Evolutionary conservation across 1,140 invertebrate species (phyloP).

Genomic region (Riptortus pedestris): DNA sequence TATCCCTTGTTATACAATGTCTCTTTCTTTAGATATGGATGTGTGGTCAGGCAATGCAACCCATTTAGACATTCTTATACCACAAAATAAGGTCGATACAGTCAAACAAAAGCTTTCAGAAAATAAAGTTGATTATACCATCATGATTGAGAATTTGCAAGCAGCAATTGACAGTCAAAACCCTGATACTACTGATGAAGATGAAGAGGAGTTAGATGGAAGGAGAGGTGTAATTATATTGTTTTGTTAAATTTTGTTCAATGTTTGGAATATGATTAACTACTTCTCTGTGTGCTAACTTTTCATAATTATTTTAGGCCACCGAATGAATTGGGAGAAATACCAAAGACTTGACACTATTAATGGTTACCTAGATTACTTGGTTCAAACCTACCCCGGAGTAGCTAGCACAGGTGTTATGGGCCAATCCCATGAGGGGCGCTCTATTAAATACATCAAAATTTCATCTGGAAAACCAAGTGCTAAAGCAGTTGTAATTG

Average conservation of each 20-base stretch:
- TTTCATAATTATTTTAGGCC: too few relatives aligned
- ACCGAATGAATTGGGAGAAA: conserved; percentile 68
- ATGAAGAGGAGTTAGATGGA: conserved; percentile 53
- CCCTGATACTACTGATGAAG: conserved; percentile 47
- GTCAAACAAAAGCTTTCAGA: conserved; percentile 34
- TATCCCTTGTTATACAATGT: too few relatives aligned
- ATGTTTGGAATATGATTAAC: too few relatives aligned
- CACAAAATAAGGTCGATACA: conserved; percentile 25
- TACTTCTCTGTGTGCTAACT: too few relatives aligned
- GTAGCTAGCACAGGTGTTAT: conserved; percentile 57
- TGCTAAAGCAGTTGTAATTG: conserved; percentile 45
- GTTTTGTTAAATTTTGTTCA: too few relatives aligned
- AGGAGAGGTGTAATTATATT: conserved; percentile 49
- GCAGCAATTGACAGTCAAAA: conserved; percentile 66
- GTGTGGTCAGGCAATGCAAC: conserved; percentile 31
- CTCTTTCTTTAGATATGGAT: conserved; percentile 32
- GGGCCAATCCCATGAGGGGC: conserved; percentile 62
- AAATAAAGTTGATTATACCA: conserved; percentile 41
- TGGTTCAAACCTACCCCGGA: conserved; percentile 58
- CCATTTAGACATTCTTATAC: conserved; percentile 32
- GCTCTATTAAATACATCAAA: conserved; percentile 58
- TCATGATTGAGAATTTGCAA: conserved; percentile 64
- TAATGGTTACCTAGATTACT: conserved; percentile 44
- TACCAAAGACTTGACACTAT: conserved; percentile 56
- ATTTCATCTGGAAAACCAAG: conserved; percentile 43